phyloP scores from a whole-genome alignment of 2,113 vertebrate genomes.

The Kobus ellipsiprymnus region DNA sequence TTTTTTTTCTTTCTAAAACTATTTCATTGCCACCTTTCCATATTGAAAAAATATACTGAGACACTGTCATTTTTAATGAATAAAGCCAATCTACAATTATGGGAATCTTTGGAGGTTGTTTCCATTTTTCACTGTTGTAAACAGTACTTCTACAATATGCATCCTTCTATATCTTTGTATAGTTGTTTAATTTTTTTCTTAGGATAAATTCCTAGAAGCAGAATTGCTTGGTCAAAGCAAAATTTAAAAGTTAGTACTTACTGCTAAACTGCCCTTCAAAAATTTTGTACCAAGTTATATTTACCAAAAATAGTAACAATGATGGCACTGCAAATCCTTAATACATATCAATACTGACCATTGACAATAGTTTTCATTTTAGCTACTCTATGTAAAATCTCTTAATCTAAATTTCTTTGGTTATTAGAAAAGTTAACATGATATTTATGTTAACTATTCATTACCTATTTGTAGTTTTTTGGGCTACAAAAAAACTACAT shows the following conservation, averaged over 20 bases:
- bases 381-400: not conserved
- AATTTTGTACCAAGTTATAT: not conserved
- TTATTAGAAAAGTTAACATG: not conserved
- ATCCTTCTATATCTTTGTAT: not conserved
- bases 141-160: not conserved
- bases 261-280: not conserved
- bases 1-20: not conserved
- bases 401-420: not conserved
- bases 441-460: not conserved
- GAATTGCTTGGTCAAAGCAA: not conserved
- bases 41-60: not conserved
- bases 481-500: no score
- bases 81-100: not conserved
- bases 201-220: not conserved
- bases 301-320: not conserved
- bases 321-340: not conserved
- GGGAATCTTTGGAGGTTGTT: not conserved
- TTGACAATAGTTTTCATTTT: not conserved
- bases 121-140: not conserved
- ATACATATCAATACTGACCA: not conserved
- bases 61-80: constrained; percentile 6
- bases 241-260: not conserved
- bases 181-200: not conserved
- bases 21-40: not conserved
- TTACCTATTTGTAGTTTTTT: not conserved